Evolutionary conservation across 2,797 vertebrate genomes (phyloP).

Genomic region (Decapterus maruadsi): DNA sequence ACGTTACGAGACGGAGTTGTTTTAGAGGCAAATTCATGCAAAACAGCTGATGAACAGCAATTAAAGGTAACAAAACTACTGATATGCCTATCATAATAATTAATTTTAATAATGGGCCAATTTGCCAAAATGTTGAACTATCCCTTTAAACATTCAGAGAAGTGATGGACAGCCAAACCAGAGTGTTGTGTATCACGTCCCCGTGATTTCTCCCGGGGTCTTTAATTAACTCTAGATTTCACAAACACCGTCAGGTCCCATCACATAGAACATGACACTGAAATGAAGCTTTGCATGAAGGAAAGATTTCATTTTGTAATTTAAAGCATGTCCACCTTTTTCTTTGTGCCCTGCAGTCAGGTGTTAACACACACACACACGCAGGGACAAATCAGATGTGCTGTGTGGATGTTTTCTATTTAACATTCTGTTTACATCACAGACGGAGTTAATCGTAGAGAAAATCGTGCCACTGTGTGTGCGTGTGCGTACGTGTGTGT

Average conservation of each 20-base stretch:
- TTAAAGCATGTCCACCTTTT: constrained; percentile 13
- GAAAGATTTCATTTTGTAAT: constrained; percentile 20
- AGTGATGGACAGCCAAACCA: constrained; percentile 35
- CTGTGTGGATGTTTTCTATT: constrained; percentile 25
- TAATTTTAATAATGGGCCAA: too few species aligned
- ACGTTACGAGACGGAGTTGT: too few species aligned
- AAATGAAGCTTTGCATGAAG: constrained; percentile 20
- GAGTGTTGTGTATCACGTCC: constrained; percentile 17
- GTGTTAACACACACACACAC: constrained; percentile 10
- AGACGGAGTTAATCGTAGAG: constrained; percentile 52
- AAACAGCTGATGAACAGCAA: too few species aligned
- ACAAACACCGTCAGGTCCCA: not conserved
- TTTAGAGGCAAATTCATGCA: too few species aligned
- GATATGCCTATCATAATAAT: too few species aligned
- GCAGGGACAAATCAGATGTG: not conserved
- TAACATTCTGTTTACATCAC: constrained; percentile 52
- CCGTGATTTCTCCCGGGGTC: constrained; percentile 18
- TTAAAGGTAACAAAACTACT: too few species aligned
- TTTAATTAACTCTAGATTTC: constrained; percentile 37
- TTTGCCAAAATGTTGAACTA: too few species aligned
- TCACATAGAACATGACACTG: constrained; percentile 24
- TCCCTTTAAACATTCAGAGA: not conserved
- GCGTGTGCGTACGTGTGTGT: not conserved
- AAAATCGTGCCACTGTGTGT: constrained; percentile 15
- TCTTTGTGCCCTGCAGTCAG: constrained; percentile 4